Base-by-base conservation (phyloP, 1,140 invertebrate genomes). In the Lepidurus apus region DNA sequence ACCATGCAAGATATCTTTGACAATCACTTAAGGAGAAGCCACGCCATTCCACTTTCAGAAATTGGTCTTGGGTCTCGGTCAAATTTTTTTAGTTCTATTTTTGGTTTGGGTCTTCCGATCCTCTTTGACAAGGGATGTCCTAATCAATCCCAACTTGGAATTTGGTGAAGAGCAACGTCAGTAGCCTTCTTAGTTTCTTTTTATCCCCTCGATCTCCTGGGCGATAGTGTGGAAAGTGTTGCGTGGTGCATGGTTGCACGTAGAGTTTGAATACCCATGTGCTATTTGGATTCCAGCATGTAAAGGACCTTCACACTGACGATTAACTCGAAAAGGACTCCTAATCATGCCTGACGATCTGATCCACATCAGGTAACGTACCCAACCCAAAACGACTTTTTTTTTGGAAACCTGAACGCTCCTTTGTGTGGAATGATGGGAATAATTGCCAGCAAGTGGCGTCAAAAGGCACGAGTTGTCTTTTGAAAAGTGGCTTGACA, bases 1-100 rank as follows among this genome's bases (percentile, higher is more conserved):
- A 65, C 53, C 53, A 65, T 65, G 9, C 53, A 65, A 65, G 17
- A 65, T 13, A 65, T 65, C 53, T 65, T 65, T 65, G 53, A 65
- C 53, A 65, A 65, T 65, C 53, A 65, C 53, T 65, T 65, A 13
- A 11, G 21, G 53, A 65, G 53, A 65, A 65, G 7, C 53, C 9
- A 9, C 17, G 53, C 53, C 53, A 65, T 21, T 65, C 3, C n/a
- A 65, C 53, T 65, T 65, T 65, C 53, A 21, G 53, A 65, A 65
- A 17, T 65, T 65, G 53, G 53, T 7, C 13, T 65, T 65, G 6
- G 53, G 17, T 7, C 6, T 13, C 17, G 21, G 53, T 65, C 13
- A 7, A 11, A 47, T 21, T 65, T 65, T 65, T 65, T 17, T n/a
- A 1, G 21, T 65, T 65, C 53, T 65, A 65, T n/a, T 17, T 65